Percentiles rank a stretch among this genome's conserved stretches.
These are phyloP conservation scores for Hypena proboscidalis DNA, from an alignment of 2,888 invertebrate species.

Conservation along the genomic window DNA sequence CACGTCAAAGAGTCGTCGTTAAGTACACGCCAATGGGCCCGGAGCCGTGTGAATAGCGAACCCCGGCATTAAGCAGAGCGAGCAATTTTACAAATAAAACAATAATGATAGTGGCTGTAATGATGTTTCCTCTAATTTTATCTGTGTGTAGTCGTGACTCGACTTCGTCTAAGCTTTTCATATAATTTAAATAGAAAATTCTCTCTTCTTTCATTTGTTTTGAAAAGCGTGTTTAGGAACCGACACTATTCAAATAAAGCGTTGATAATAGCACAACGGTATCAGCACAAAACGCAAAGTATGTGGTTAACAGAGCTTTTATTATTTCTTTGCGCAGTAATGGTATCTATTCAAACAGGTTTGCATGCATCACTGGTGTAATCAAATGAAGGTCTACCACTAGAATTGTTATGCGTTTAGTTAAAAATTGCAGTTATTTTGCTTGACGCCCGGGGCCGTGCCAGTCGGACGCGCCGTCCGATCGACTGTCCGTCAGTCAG, in stretches of 20 bases:
- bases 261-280: not conserved
- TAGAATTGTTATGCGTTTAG: constrained; percentile 12
- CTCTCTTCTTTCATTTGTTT: too few species aligned
- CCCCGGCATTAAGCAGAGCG: constrained; percentile 61
- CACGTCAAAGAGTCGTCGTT: constrained; percentile 68
- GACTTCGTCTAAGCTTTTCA: constrained; percentile 18
- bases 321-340: not conserved
- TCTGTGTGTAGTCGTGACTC: constrained; percentile 49
- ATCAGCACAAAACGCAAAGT: not conserved
- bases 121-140: constrained; percentile 68
- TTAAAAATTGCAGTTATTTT: constrained; percentile 39
- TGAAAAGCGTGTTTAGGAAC: too few species aligned
- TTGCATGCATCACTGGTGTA: not conserved
- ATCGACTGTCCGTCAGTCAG: constrained; percentile 59
- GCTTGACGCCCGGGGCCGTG: constrained; percentile 39
- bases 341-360: not conserved
- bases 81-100: constrained; percentile 76
- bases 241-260: too few species aligned
- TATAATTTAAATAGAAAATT: too few species aligned
- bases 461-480: constrained; percentile 48
- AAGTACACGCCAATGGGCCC: constrained; percentile 61
- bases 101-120: constrained; percentile 69
- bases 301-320: not conserved
- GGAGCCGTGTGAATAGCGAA: constrained; percentile 65
- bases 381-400: constrained; percentile 4